Conservation (phyloP, 1,140 invertebrate species). For the Ostrea denselamellosa region DNA sequence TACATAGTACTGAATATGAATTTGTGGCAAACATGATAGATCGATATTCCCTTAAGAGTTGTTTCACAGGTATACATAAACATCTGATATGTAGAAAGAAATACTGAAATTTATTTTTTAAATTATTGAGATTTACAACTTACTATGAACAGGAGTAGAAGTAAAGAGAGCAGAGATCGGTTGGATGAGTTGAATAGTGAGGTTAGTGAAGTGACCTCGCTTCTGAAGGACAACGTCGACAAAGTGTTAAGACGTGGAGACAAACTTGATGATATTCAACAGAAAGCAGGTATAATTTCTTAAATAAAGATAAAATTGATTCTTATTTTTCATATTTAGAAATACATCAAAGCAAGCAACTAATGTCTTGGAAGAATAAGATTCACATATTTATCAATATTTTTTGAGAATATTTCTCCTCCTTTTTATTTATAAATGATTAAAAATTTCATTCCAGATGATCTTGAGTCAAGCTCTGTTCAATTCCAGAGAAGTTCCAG, state of each 20-base stretch:
- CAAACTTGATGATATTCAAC: slow-evolving; percentile 81
- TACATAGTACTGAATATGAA: too few relatives aligned
- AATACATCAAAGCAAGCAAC: too few relatives aligned
- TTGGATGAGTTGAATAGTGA: slow-evolving; percentile 67
- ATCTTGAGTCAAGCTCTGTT: slow-evolving; percentile 57
- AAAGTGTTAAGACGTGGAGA: slow-evolving; percentile 82
- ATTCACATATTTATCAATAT: too few relatives aligned
- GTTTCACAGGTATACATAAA: too few relatives aligned
- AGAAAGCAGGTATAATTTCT: slow-evolving; percentile 77
- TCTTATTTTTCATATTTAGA: too few relatives aligned
- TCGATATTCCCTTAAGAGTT: too few relatives aligned
- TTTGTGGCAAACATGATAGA: too few relatives aligned
- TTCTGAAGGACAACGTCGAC: slow-evolving; percentile 82
- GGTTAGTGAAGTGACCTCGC: slow-evolving; percentile 81
- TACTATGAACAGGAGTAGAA: neutral
- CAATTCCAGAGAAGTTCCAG: slow-evolving; percentile 58
- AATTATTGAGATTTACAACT: neutral
- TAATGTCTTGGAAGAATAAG: too few relatives aligned
- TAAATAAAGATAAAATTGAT: too few relatives aligned
- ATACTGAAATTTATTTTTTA: too few relatives aligned
- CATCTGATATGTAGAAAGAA: too few relatives aligned
- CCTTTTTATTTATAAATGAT: neutral
- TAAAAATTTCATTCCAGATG: slow-evolving; percentile 58
- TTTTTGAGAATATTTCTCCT: too few relatives aligned
- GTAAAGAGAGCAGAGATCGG: slow-evolving; percentile 43